Evolutionary conservation across 2,113 vertebrate genomes (phyloP).

Genomic region (Pitta sordida): DNA sequence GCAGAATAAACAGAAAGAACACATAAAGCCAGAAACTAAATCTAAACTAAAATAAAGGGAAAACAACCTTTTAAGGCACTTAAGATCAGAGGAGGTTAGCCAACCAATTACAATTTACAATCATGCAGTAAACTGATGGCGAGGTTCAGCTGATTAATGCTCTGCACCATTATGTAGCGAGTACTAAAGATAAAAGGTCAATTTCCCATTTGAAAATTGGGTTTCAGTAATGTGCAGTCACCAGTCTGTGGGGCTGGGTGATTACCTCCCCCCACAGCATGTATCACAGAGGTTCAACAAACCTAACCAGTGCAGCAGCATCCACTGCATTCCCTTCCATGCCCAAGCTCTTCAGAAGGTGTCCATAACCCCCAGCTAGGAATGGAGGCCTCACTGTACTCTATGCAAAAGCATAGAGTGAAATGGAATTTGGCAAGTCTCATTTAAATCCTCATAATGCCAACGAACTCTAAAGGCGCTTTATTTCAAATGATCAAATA

Average conservation of each 20-base stretch:
- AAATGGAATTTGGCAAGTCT: neutral
- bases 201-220: conserved; percentile 38
- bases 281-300: neutral
- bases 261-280: accelerated
- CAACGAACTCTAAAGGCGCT: neutral
- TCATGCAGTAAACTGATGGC: conserved; percentile 6
- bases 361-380: accelerated
- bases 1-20: conserved; percentile 37
- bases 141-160: conserved; percentile 41
- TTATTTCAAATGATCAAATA: neutral
- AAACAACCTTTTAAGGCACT: conserved; percentile 52
- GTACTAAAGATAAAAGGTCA: conserved; percentile 29
- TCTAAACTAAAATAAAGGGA: conserved; percentile 6
- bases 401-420: neutral
- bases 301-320: accelerated
- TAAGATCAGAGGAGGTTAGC: conserved; percentile 58
- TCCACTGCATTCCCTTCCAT: neutral
- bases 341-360: neutral
- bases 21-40: conserved; percentile 27
- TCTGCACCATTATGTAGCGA: conserved; percentile 17
- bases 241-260: neutral
- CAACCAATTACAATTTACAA: conserved; percentile 54
- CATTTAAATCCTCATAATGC: neutral
- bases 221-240: neutral
- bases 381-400: neutral